phyloP scores from a whole-genome alignment of 2,113 vertebrate genomes.

The Serinus canaria region DNA sequence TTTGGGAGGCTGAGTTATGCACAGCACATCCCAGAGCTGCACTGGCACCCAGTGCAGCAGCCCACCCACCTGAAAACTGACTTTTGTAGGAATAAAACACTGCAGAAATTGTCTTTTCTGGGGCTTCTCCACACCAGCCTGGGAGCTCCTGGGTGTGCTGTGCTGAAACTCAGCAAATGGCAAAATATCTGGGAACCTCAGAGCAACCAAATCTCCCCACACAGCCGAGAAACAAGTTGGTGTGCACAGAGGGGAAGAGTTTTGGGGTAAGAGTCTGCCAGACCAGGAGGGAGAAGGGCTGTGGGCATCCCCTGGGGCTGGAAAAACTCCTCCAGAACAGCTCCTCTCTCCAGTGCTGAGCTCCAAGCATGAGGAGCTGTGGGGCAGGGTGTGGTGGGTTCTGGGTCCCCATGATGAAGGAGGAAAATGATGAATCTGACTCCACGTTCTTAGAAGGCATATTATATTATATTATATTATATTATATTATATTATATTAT shows the following conservation, averaged over 20 bases:
- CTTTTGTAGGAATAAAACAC: background rate
- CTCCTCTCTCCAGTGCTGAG: background rate
- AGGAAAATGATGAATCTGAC: no score
- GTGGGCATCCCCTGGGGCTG: rapidly evolving
- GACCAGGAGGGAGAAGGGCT: background rate
- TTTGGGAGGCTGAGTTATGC: background rate
- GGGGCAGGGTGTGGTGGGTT: background rate
- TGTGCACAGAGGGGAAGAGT: background rate
- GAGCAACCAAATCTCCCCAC: background rate
- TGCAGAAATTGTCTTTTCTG: background rate
- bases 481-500: no score
- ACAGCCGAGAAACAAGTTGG: background rate
- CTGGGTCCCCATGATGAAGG: no score
- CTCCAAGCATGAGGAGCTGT: background rate
- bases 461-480: no score
- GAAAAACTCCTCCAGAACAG: background rate
- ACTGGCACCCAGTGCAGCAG: background rate
- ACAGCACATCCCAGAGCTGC: background rate
- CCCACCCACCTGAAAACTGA: background rate
- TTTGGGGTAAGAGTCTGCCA: background rate
- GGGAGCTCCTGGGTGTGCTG: background rate
- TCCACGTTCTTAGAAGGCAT: no score
- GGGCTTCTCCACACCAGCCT: background rate
- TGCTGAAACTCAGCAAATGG: background rate
- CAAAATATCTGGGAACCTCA: background rate